Evolutionary conservation across 2,797 vertebrate genomes (phyloP).

Genomic region (Parauchenoglanis ngamensis): DNA sequence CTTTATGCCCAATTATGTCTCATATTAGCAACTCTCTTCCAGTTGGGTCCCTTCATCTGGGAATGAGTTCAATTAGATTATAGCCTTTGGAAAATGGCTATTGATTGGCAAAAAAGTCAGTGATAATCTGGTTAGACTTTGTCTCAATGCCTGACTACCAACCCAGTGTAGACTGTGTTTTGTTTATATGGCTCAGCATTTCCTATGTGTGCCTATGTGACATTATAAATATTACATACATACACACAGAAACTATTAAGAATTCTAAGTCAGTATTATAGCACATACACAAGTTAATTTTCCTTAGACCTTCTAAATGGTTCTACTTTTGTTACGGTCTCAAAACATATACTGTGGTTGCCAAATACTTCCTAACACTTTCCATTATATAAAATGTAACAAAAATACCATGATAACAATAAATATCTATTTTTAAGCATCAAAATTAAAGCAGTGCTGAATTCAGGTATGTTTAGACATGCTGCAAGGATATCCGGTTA

Average conservation of each 20-base stretch:
- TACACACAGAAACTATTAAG: neutral
- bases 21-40: slow-evolving; percentile 66
- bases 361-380: neutral
- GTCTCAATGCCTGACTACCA: slow-evolving; percentile 43
- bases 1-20: slow-evolving; percentile 63
- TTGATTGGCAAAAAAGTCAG: slow-evolving; percentile 68
- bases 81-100: slow-evolving; percentile 64
- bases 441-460: neutral
- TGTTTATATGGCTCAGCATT: slow-evolving; percentile 19
- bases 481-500: neutral
- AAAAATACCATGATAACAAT: neutral
- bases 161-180: slow-evolving; percentile 34
- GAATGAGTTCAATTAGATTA: slow-evolving; percentile 58
- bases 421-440: neutral
- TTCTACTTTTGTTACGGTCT: neutral
- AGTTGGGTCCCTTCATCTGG: slow-evolving; percentile 57
- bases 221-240: neutral
- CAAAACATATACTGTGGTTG: neutral
- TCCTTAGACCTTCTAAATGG: neutral
- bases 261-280: neutral
- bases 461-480: neutral
- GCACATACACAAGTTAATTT: neutral
- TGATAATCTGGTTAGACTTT: slow-evolving; percentile 67
- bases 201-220: neutral
- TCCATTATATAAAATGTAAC: neutral